Evolutionary conservation across 2,888 invertebrate species (phyloP), one percentile per base, ranked within the genome.

Genomic region (Myopa testacea): DNA sequence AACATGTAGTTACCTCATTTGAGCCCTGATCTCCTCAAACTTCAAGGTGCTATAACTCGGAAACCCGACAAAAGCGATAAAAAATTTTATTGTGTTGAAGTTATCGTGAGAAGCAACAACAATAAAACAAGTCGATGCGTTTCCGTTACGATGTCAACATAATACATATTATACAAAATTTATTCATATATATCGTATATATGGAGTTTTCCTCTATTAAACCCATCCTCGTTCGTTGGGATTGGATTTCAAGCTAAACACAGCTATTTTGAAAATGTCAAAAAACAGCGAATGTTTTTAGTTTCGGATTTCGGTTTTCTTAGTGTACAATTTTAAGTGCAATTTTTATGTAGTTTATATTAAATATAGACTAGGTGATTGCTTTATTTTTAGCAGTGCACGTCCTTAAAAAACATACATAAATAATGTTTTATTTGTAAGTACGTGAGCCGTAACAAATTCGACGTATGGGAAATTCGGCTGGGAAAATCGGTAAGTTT

Each of bases 401-500:
- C 55, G 50, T 7, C 34, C 52, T 70, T 34, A 16, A 12, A 26
- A 37, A 50, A 55, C 12, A 14, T 5, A 14, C 10, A 40, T 52
- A 19, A 70, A 34, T n/a, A 55, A 70, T 70, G 70, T 70, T 52
- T 38, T 74, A 76, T 19, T 65, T 77, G 75, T 77, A 69, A 45
- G 70, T 75, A 14, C 60, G 26, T 77, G 63, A 79, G 78, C 74
- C 55, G 65, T 63, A 63, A 70, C 19, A 63, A 50, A n/a, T 75
- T 58, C 34, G 71, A 38, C 72, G 62, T 74, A 87, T 87, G 87
- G 87, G 87, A 74, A 86, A 86, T 80, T 85, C 87, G 83, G 87
- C 86, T 78, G 82, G 86, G 80, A 87, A 87, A 87, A 87, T 87
- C 78, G 87, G 87, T 87, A 83, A 87, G 87, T 84, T 77, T 52